Percentiles rank a stretch among this genome's conserved stretches.
These are phyloP conservation scores for Miichthys miiuy DNA, from an alignment of 2,797 vertebrate species.

Conservation along the genomic window DNA sequence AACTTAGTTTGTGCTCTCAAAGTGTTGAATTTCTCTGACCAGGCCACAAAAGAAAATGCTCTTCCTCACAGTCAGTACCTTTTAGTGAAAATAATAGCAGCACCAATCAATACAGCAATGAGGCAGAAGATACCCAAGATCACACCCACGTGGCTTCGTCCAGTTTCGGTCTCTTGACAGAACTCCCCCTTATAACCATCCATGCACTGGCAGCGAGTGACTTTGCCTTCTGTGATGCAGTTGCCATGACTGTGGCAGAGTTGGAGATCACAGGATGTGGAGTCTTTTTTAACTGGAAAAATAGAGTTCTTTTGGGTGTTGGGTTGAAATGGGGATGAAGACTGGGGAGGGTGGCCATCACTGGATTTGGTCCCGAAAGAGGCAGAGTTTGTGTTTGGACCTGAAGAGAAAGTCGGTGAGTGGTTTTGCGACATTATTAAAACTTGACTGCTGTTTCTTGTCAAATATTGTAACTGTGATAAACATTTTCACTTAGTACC, in stretches of 20 bases:
- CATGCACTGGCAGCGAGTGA: conserved; percentile 82
- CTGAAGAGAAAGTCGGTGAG: conserved; percentile 42
- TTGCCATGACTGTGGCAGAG: conserved; percentile 84
- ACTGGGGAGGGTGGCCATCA: background rate
- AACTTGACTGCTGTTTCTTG: background rate
- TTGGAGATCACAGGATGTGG: conserved; percentile 66
- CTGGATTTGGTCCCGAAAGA: conserved; percentile 8
- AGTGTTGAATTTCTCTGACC: too few species aligned
- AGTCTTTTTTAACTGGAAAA: conserved; percentile 26
- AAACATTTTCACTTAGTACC: background rate
- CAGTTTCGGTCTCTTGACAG: conserved; percentile 82
- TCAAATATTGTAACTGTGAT: too few species aligned
- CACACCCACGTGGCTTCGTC: conserved; percentile 56
- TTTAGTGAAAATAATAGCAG: conserved; percentile 73
- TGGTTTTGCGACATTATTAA: background rate
- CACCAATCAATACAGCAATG: conserved; percentile 65
- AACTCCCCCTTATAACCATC: conserved; percentile 85
- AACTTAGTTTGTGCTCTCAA: background rate
- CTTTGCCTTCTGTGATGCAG: conserved; percentile 80
- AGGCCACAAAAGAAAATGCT: background rate
- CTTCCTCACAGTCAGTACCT: conserved; percentile 59
- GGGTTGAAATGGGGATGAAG: background rate
- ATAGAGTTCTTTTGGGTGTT: background rate
- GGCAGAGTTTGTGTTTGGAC: conserved; percentile 41
- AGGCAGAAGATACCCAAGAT: conserved; percentile 78